phyloP scores from a whole-genome alignment of 2,888 invertebrate genomes.

The Lasioglossum malachurum region DNA sequence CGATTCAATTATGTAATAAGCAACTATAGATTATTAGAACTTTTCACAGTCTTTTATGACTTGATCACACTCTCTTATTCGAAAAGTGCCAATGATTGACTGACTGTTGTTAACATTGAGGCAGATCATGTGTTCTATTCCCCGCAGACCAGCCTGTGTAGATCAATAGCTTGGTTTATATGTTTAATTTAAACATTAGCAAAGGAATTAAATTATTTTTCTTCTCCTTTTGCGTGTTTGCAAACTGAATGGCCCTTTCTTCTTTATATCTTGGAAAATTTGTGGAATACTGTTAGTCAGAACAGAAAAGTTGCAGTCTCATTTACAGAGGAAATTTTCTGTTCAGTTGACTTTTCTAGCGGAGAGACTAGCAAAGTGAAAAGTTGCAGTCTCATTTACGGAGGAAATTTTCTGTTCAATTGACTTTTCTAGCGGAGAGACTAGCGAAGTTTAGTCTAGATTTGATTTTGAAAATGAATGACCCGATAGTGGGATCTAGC shows the following conservation, averaged over 20 bases:
- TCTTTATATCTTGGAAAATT: neutral
- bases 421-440: neutral
- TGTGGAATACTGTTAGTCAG: neutral
- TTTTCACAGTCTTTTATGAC: neutral
- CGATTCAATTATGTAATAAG: neutral
- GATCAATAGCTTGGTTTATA: constrained; percentile 35
- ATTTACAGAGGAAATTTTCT: neutral
- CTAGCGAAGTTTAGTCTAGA: neutral
- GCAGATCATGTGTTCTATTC: neutral
- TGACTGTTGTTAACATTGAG: neutral
- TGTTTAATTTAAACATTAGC: constrained; percentile 34
- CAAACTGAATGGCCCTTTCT: constrained; percentile 49
- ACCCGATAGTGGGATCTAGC: neutral
- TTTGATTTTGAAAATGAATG: neutral
- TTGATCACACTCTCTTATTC: neutral
- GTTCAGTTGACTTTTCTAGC: neutral
- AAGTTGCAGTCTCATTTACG: neutral
- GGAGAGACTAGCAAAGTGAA: neutral
- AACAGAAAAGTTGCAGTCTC: neutral
- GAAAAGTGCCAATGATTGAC: neutral
- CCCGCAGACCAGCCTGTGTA: neutral
- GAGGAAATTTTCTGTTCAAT: neutral
- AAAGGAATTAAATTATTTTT: constrained; percentile 31
- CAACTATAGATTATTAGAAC: neutral
- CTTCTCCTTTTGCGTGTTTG: constrained; percentile 24